Evolutionary conservation across 2,113 vertebrate species (phyloP), one percentile per base, ranked within the genome.

Genomic region (Elanoides forficatus): DNA sequence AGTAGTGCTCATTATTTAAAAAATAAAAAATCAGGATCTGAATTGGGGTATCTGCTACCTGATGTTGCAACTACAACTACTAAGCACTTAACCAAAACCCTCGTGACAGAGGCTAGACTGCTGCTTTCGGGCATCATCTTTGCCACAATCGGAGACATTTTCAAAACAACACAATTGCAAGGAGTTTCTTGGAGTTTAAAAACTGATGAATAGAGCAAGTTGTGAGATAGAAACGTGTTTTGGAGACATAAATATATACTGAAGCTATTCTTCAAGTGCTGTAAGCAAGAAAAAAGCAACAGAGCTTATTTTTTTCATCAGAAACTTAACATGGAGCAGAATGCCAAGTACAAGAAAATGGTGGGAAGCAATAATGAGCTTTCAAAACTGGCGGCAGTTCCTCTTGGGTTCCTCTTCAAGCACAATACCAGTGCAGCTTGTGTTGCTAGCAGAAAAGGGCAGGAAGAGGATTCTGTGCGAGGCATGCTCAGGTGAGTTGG

Each of bases 401-500:
- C 70, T 45, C 4, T 7, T 19, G 20, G n/a, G 43, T 67, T 86
- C 42, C 23, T 86, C 22, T 48, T 48, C 43, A 14, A 29, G 20
- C 16, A 19, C 62, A 30, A 4, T 5, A 15, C 45, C 42, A 15
- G 6, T 3, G 1, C 59, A 50, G 62, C 34, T 38, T 20, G 34
- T 18, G 34, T 14, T 27, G 50, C 18, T 32, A 7, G 40, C 9
- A 18, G 50, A 25, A 11, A 23, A 34, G 22, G 42, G 42, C 50
- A 36, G 27, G n/a, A 56, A 19, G 34, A 48, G 43, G 27, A 14
- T 26, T 38, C 8, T 6, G 9, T 6, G 10, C 22, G 12, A 22
- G 29, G 29, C 15, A 6, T 2, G 3, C 16, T 21, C 14, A 1
- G 34, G 17, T 30, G 40, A 34, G 22, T 4, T 0, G 0, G 7